Evolutionary conservation across 2,888 invertebrate genomes (phyloP).

Genomic region (Anoplius nigerrimus): DNA sequence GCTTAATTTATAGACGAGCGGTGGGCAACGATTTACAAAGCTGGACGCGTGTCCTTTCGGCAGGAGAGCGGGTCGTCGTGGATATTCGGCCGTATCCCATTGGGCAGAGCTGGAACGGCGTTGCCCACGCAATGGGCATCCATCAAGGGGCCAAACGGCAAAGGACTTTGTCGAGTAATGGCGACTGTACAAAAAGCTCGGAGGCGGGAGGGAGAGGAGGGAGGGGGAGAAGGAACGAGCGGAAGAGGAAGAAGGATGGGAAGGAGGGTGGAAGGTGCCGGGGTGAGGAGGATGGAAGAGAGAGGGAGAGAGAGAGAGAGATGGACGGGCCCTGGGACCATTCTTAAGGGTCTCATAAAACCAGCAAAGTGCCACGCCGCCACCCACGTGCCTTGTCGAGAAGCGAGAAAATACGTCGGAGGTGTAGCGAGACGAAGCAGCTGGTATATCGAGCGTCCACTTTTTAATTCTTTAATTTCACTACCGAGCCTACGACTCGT

Average conservation of each 20-base stretch:
- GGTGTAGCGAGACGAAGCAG: conserved; percentile 57
- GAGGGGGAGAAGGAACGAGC: conserved; percentile 41
- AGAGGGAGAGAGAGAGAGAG: conserved; percentile 23
- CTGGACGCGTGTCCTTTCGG: conserved; percentile 54
- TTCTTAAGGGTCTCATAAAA: conserved; percentile 70
- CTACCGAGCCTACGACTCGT: conserved; percentile 12
- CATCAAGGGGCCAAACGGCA: conserved; percentile 68
- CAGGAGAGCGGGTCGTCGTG: conserved; percentile 44
- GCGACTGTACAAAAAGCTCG: conserved; percentile 64
- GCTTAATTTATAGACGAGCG: too few relatives aligned
- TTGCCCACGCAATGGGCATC: conserved; percentile 70
- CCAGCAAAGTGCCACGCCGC: conserved; percentile 69
- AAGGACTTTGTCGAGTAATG: conserved; percentile 71
- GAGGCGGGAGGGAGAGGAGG: conserved; percentile 42
- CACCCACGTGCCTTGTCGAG: conserved; percentile 71
- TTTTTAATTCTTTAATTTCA: conserved; percentile 40
- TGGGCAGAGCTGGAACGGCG: conserved; percentile 58
- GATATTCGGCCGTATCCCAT: conserved; percentile 62
- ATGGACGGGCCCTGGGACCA: conserved; percentile 54
- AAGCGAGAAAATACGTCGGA: conserved; percentile 60
- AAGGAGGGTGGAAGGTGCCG: conserved; percentile 31
- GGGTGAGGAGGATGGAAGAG: conserved; percentile 32
- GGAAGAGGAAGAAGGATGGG: conserved; percentile 19
- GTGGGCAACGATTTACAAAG: conserved; percentile 49
- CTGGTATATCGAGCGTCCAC: conserved; percentile 58